These are phyloP conservation scores for Apotomis turbidana DNA, from an alignment of 2,888 invertebrate species.

Conservation along the genomic window DNA sequence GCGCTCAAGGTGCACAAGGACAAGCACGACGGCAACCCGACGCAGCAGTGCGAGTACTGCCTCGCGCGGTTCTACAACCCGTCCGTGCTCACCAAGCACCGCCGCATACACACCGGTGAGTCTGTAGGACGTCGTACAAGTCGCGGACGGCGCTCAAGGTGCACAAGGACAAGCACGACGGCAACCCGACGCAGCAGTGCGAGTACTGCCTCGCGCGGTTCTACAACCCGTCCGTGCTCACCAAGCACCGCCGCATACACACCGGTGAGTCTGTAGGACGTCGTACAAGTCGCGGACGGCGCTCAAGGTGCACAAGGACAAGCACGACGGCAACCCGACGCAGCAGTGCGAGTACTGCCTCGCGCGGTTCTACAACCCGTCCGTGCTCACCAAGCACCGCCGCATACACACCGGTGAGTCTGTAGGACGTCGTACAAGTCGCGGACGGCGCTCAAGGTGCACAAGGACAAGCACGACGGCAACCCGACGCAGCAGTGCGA, in stretches of 20 bases:
- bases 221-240: conserved; percentile 63
- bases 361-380: conserved; percentile 64
- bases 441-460: conserved; percentile 50
- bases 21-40: conserved; percentile 69
- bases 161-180: conserved; percentile 69
- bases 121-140: conserved; percentile 51
- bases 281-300: conserved; percentile 51
- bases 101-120: conserved; percentile 74
- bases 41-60: conserved; percentile 72
- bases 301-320: conserved; percentile 56
- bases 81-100: conserved; percentile 70
- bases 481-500: conserved; percentile 67
- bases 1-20: conserved; percentile 56
- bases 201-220: conserved; percentile 72
- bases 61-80: conserved; percentile 65
- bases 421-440: conserved; percentile 52
- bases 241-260: conserved; percentile 74
- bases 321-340: conserved; percentile 70
- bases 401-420: conserved; percentile 73
- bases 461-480: conserved; percentile 69
- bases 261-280: too few relatives aligned
- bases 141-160: conserved; percentile 47
- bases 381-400: conserved; percentile 72
- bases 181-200: conserved; percentile 66
- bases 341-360: conserved; percentile 72